Base-by-base conservation (phyloP, 2,797 vertebrate genomes). In the Poecilia gillii region DNA sequence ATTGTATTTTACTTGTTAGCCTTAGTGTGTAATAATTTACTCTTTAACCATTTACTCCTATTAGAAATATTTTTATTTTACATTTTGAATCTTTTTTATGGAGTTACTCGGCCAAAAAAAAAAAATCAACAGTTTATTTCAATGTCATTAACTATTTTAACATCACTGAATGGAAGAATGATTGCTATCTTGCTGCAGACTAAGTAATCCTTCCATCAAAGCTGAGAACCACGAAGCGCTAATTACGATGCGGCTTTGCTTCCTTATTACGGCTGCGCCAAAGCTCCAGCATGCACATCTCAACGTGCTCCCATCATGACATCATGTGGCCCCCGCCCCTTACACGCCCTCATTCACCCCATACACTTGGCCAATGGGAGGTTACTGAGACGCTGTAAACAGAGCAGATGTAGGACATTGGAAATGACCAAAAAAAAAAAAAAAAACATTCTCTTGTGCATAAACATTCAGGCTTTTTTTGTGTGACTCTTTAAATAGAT, bases 331-430 rank as follows among this genome's bases (percentile, higher is more conserved):
- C 74, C 20, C 28, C 59, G 28, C 55, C 72, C 78, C 77, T 83
- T 18, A 62, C 41, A 75, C 74, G 31, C 41, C 74, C 57, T 46
- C 28, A 45, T 45, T 31, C 55, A 46, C 74, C 12, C 74, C 18
- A 81, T 36, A 83, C 94, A 94, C 93, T 92, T 74, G 92, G 93
- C 90, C 0, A 23, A 59, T 86, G 90, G 31, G 90, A 95, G 93
- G 94, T 55, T 64, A 57, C 13, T 25, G 41, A 43, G 25, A 1
- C 36, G 72, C 87, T 51, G 88, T 92, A 91, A 92, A 94, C 92
- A 92, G 46, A 75, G 36, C 72, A 84, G 76, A 93, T 89, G 81
- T 93, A 85, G 92, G 81, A 31, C 85, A 85, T 84, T 79, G 79
- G 33, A 72, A 76, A 74, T 49, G 41, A 16, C 1, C 5, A 45